A percentile compares a stretch with the other conserved stretches of the same genome.
Evolutionary conservation across 1,140 invertebrate genomes (phyloP).

Genomic region (Panagrolaimus sp.): DNA sequence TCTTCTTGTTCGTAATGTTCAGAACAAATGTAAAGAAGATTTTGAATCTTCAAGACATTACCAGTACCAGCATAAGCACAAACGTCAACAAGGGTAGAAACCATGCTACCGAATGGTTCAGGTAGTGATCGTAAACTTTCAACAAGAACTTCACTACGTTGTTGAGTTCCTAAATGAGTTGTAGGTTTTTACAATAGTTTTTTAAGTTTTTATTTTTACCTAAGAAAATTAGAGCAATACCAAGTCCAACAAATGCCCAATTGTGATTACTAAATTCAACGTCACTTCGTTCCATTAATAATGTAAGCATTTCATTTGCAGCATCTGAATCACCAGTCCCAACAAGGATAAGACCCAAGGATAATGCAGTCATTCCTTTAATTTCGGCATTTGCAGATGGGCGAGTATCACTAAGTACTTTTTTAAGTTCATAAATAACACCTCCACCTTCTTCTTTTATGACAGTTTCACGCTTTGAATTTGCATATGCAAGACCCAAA

Average conservation of each 20-base stretch:
- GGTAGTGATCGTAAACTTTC: constrained; percentile 84
- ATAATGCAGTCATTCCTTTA: constrained; percentile 83
- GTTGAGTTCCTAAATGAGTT: constrained; percentile 72
- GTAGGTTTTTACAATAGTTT: constrained; percentile 5
- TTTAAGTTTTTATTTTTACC: constrained; percentile 58
- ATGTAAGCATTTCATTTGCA: constrained; percentile 76
- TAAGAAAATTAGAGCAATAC: constrained; percentile 81
- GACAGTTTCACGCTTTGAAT: constrained; percentile 89
- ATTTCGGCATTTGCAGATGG: constrained; percentile 76
- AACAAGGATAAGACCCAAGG: constrained; percentile 89
- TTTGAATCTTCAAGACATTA: constrained; percentile 94
- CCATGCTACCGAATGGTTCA: constrained; percentile 74
- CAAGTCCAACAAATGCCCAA: constrained; percentile 81
- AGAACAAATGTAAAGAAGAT: constrained; percentile 91
- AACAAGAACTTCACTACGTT: constrained; percentile 83
- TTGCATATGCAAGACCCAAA: constrained; percentile 92
- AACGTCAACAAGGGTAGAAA: constrained; percentile 79
- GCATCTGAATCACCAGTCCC: constrained; percentile 88
- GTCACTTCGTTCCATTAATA: constrained; percentile 76
- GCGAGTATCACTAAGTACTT: constrained; percentile 75
- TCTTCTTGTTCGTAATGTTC: constrained; percentile 79
- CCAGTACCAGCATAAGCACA: constrained; percentile 98
- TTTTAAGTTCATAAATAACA: constrained; percentile 53
- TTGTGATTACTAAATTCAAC: constrained; percentile 77
- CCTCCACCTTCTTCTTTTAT: constrained; percentile 63